These are phyloP conservation scores for Aphis craccivora DNA, from an alignment of 1,140 invertebrate species.

Conservation along the genomic window DNA sequence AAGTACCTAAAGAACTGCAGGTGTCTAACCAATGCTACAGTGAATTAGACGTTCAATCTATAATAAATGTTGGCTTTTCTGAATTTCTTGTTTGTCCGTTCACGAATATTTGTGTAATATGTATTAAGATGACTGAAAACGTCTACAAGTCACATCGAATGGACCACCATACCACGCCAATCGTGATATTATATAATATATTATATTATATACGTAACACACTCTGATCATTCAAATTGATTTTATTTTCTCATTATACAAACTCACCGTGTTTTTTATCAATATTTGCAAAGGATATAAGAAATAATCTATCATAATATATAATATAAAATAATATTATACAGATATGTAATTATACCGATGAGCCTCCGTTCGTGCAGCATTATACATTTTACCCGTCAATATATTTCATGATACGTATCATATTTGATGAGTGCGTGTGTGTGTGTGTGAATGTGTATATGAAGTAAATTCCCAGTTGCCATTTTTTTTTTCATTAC, in stretches of 20 bases:
- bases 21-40: too few relatives aligned
- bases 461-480: background rate
- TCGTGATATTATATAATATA: background rate
- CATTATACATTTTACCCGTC: background rate
- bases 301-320: background rate
- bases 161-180: background rate
- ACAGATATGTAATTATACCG: background rate
- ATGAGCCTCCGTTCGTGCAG: background rate
- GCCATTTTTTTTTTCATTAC: background rate
- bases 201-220: background rate
- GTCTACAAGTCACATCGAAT: background rate
- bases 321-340: background rate
- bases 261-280: background rate
- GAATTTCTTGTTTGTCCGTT: background rate
- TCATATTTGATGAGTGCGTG: background rate
- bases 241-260: constrained; percentile 7
- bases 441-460: background rate
- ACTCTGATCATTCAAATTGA: background rate
- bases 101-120: too few relatives aligned
- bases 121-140: too few relatives aligned
- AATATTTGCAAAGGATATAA: background rate
- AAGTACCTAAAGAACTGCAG: too few relatives aligned
- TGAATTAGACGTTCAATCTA: too few relatives aligned
- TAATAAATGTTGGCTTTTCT: too few relatives aligned
- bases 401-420: constrained; percentile 28